phyloP scores from a whole-genome alignment of 2,797 vertebrate species.

The Enteromius fasciolatus region DNA sequence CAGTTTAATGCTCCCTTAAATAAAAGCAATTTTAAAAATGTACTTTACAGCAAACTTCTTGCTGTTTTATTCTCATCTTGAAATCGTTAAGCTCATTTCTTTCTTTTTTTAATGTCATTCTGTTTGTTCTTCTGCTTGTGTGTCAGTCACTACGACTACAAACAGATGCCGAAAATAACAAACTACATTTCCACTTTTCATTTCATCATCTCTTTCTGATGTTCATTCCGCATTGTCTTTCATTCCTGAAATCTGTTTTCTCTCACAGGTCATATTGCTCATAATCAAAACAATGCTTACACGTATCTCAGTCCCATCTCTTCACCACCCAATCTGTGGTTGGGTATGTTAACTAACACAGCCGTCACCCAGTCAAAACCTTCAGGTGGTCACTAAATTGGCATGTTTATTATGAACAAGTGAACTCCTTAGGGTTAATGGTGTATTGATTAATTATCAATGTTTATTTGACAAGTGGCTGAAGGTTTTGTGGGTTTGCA shows the following conservation, averaged over 20 bases:
- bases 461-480: background rate
- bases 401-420: background rate
- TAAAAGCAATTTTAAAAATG: background rate
- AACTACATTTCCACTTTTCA: background rate
- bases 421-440: background rate
- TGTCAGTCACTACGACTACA: constrained; percentile 28
- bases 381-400: constrained; percentile 17
- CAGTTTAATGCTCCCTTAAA: background rate
- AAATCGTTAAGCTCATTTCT: background rate
- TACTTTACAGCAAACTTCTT: background rate
- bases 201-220: background rate
- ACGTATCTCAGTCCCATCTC: constrained; percentile 63
- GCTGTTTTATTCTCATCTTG: background rate
- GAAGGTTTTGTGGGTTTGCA: constrained; percentile 30
- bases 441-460: background rate
- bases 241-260: constrained; percentile 32
- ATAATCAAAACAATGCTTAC: constrained; percentile 59
- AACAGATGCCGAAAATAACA: constrained; percentile 35
- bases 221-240: constrained; percentile 1
- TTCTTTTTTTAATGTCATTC: background rate
- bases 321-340: constrained; percentile 74
- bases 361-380: constrained; percentile 23
- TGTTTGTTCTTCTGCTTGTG: constrained; percentile 19
- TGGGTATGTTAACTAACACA: constrained; percentile 67
- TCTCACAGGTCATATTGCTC: constrained; percentile 69